Evolutionary conservation across 1,140 invertebrate genomes (phyloP).

Genomic region (Paraescarpia echinospica): DNA sequence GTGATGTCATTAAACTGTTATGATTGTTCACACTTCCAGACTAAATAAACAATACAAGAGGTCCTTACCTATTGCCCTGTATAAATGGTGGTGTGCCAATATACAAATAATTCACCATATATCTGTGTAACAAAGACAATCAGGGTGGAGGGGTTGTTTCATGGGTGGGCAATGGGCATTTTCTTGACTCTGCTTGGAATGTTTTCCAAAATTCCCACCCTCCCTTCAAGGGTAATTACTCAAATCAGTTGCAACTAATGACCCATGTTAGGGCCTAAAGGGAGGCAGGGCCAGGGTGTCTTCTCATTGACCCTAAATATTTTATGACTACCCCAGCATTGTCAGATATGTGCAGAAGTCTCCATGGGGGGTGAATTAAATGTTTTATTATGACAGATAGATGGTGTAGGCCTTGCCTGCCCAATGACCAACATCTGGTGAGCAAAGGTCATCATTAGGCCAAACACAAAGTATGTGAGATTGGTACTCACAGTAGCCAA

Average conservation of each 20-base stretch:
- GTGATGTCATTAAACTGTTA: too few species aligned
- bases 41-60: too few species aligned
- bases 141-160: too few species aligned
- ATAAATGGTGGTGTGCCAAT: too few species aligned
- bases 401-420: too few species aligned
- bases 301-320: not conserved
- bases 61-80: too few species aligned
- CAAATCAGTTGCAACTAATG: conserved; percentile 1
- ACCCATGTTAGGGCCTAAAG: not conserved
- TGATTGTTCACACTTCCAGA: too few species aligned
- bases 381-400: not conserved
- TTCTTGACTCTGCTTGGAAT: too few species aligned
- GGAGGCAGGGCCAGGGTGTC: not conserved
- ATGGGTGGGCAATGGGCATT: too few species aligned
- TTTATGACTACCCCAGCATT: not conserved
- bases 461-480: not conserved
- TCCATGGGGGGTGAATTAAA: not conserved
- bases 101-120: too few species aligned
- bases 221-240: not conserved
- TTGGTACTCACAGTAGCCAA: not conserved
- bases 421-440: not conserved
- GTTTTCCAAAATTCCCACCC: not conserved
- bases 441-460: not conserved
- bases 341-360: not conserved
- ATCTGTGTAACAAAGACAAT: too few species aligned